Percentiles rank a stretch among this genome's conserved stretches.
Conservation (phyloP, 1,140 invertebrate species). For the Lanistes nyassanus region DNA sequence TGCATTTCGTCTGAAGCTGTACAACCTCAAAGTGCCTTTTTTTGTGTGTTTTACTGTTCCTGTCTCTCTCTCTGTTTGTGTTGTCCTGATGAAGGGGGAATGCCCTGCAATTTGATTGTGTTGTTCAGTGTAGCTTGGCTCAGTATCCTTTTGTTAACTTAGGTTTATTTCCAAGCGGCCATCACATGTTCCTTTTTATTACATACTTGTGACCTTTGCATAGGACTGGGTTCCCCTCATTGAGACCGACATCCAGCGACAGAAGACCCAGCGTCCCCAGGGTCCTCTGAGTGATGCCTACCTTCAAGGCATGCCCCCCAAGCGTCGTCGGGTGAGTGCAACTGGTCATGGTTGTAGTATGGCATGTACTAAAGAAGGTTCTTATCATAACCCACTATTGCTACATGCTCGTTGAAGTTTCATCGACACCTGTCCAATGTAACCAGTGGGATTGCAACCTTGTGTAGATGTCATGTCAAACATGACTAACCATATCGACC, state of each 20-base stretch:
- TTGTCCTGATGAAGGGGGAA: no score
- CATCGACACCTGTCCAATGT: neutral
- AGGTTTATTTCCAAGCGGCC: no score
- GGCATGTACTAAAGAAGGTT: neutral
- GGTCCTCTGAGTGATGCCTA: slow-evolving; percentile 84
- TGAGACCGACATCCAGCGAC: slow-evolving; percentile 75
- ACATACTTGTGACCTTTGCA: slow-evolving; percentile 23
- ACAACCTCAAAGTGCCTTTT: no score
- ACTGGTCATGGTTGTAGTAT: neutral
- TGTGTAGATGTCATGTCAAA: no score
- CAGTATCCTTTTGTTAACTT: no score
- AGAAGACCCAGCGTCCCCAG: slow-evolving; percentile 66
- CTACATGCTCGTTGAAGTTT: neutral
- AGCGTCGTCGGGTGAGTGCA: slow-evolving; percentile 78
- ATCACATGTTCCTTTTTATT: neutral
- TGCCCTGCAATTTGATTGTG: neutral
- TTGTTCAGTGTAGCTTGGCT: no score
- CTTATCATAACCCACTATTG: neutral
- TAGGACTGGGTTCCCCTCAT: slow-evolving; percentile 88
- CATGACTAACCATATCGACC: no score
- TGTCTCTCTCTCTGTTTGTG: no score
- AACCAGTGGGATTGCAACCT: neutral
- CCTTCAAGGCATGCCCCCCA: slow-evolving; percentile 81
- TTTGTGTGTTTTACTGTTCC: no score
- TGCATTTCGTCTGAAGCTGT: no score